These are phyloP conservation scores for Cryptus viduatorius DNA, from an alignment of 2,888 invertebrate genomes.

Conservation along the genomic window DNA sequence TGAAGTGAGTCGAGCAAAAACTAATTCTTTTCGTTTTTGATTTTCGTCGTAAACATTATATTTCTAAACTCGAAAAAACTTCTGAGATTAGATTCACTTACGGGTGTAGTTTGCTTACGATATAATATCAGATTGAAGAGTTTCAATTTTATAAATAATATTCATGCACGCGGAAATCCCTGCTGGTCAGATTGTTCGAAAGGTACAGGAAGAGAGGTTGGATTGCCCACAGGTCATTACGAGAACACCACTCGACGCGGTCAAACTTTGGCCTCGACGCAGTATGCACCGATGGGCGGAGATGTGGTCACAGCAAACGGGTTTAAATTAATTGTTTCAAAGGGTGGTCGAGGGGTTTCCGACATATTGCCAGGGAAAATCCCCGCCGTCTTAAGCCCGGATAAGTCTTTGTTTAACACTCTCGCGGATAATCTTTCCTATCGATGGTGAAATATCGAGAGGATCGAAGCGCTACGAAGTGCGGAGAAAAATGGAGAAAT, in stretches of 20 bases:
- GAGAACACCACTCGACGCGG: conserved; percentile 20
- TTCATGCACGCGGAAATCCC: neutral
- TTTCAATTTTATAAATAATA: neutral
- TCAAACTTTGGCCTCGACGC: conserved; percentile 17
- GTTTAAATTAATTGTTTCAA: conserved; percentile 73
- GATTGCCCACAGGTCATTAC: conserved; percentile 9
- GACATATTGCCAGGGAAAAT: conserved; percentile 71
- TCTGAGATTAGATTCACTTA: neutral
- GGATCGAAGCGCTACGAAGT: conserved; percentile 2
- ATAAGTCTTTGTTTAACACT: conserved; percentile 80
- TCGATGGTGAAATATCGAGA: conserved; percentile 65
- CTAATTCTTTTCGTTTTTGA: neutral
- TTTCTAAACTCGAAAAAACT: neutral
- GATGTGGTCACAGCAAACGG: conserved; percentile 44
- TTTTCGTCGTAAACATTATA: neutral
- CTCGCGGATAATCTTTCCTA: conserved; percentile 75
- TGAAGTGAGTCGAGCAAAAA: neutral
- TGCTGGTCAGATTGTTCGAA: neutral
- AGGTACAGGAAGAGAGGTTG: neutral
- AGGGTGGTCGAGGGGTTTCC: conserved; percentile 52
- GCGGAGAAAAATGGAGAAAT: conserved; percentile 33
- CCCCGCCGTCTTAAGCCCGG: conserved; percentile 64
- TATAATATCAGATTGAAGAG: neutral
- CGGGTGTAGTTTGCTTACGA: neutral
- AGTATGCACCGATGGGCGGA: conserved; percentile 21